Percentiles rank a stretch among this genome's conserved stretches.
Conservation (phyloP, 2,797 vertebrate species). For the Xiphorhynchus erythropygius region DNA sequence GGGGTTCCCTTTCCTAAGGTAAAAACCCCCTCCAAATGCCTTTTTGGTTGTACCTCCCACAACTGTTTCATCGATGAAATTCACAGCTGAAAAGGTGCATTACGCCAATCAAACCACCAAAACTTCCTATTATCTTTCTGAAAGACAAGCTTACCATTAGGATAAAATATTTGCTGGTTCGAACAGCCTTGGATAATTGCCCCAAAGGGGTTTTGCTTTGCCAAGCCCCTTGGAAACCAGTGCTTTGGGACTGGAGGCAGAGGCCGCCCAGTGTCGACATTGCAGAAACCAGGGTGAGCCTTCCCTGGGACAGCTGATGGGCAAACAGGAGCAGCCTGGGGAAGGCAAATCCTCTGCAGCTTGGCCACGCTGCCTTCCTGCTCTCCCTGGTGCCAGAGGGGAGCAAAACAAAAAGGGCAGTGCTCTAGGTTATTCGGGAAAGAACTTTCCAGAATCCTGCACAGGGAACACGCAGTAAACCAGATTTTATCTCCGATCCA, state of each 20-base stretch:
- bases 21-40: fast-evolving
- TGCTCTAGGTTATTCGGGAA: not conserved
- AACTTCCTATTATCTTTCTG: not conserved
- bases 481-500: constrained; percentile 69
- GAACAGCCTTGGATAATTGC: not conserved
- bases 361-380: not conserved
- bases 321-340: not conserved
- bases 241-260: not conserved
- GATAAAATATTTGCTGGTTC: not conserved
- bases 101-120: not conserved
- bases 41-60: not conserved
- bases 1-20: not conserved
- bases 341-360: not conserved
- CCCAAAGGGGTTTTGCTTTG: not conserved
- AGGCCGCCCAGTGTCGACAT: not conserved
- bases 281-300: not conserved
- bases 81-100: not conserved
- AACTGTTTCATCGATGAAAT: not conserved
- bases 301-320: not conserved
- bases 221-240: not conserved
- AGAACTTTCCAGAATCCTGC: constrained; percentile 22
- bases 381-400: not conserved
- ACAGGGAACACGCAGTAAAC: constrained; percentile 12
- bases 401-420: not conserved
- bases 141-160: not conserved